Conservation (phyloP, 2,888 invertebrate genomes). For the Artemia sinica region DNA sequence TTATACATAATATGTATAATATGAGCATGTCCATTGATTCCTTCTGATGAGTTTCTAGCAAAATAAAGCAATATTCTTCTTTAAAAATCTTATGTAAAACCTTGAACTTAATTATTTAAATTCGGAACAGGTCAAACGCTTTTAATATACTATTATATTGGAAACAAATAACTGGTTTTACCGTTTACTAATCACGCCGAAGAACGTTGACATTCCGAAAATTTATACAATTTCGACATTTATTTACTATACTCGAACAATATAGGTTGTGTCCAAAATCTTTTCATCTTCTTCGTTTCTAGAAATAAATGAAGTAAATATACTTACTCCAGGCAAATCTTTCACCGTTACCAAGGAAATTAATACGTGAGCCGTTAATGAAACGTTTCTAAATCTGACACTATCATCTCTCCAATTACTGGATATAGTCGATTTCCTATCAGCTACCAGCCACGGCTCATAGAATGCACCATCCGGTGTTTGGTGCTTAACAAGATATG, state of each 20-base stretch:
- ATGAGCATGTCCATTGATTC: no score
- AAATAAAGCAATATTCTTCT: no score
- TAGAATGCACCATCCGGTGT: conserved; percentile 69
- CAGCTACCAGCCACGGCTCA: conserved; percentile 51
- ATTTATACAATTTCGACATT: neutral
- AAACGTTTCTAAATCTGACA: conserved; percentile 56
- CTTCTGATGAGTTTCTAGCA: no score
- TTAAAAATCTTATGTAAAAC: no score
- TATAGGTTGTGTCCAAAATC: conserved; percentile 14
- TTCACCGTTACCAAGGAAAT: conserved; percentile 68
- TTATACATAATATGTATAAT: no score
- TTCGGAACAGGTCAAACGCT: no score
- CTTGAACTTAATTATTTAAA: no score
- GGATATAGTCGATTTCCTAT: conserved; percentile 67
- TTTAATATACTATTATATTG: no score
- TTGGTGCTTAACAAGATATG: conserved; percentile 73
- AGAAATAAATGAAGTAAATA: conserved; percentile 14
- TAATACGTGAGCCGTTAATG: conserved; percentile 79
- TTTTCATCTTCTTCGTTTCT: no score
- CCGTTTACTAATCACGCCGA: no score
- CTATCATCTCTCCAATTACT: conserved; percentile 37
- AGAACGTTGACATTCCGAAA: no score
- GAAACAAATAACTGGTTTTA: no score
- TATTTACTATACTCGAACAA: conserved; percentile 14
- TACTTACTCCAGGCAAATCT: conserved; percentile 48